phyloP scores from a whole-genome alignment of 1,140 invertebrate species.

The Nomia melanderi region DNA sequence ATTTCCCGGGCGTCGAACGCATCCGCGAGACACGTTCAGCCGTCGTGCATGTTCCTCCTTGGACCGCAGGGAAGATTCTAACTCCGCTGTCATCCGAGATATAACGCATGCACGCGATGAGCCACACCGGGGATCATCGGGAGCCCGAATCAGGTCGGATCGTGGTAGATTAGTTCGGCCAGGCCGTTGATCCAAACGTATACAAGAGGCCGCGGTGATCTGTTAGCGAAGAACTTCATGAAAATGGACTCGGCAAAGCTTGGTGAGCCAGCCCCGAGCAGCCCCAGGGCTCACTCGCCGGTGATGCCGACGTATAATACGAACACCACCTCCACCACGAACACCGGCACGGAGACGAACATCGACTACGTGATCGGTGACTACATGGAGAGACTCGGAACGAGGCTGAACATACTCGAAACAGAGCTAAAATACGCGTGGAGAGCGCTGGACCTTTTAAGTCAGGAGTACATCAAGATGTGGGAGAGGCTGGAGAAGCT shows the following conservation, averaged over 20 bases:
- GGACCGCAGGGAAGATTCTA: conserved; percentile 62
- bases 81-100: conserved; percentile 46
- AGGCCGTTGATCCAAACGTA: too few relatives aligned
- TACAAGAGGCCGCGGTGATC: conserved; percentile 20
- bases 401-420: conserved; percentile 91
- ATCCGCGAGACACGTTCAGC: conserved; percentile 39
- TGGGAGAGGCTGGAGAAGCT: conserved; percentile 95
- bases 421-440: conserved; percentile 95
- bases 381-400: conserved; percentile 94
- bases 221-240: conserved; percentile 26
- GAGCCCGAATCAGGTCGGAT: conserved; percentile 39
- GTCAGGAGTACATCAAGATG: conserved; percentile 96
- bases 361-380: conserved; percentile 89
- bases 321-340: conserved; percentile 7
- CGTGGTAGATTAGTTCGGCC: conserved; percentile 17
- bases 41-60: conserved; percentile 66
- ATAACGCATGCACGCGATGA: conserved; percentile 56
- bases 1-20: conserved; percentile 20
- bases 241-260: conserved; percentile 74
- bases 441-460: conserved; percentile 93
- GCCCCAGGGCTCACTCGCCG: conserved; percentile 65
- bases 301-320: conserved; percentile 66
- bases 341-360: conserved; percentile 70
- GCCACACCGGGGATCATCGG: conserved; percentile 54
- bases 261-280: conserved; percentile 61